These are phyloP conservation scores for Crypturellus tataupa DNA, from an alignment of 2,797 vertebrate genomes.

Conservation along the genomic window DNA sequence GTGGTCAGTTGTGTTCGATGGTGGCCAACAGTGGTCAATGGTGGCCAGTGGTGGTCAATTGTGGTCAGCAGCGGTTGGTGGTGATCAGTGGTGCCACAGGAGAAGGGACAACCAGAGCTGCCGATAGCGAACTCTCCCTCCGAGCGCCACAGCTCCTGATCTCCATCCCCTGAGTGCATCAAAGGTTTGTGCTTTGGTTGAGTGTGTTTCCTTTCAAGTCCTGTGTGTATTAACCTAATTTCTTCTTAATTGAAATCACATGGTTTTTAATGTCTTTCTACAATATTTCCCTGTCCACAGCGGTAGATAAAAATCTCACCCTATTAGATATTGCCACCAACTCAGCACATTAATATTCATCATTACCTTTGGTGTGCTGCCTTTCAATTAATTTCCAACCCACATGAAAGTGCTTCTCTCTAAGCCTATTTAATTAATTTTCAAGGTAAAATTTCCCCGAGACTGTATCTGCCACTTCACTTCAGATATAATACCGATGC, in stretches of 20 bases:
- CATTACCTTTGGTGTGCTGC: slow-evolving; percentile 14
- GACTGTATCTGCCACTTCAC: slow-evolving; percentile 12
- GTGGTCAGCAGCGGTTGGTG: no score
- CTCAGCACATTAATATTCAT: slow-evolving; percentile 43
- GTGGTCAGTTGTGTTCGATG: no score
- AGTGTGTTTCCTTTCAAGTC: fast-evolving
- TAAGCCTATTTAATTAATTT: slow-evolving; percentile 47
- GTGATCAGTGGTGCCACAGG: background rate
- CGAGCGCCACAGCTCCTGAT: fast-evolving
- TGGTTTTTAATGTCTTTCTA: background rate
- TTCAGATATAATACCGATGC: background rate
- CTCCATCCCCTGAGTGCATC: fast-evolving
- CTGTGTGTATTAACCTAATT: background rate
- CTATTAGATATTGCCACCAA: background rate
- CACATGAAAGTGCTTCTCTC: slow-evolving; percentile 13
- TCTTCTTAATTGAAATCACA: background rate
- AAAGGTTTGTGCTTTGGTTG: background rate
- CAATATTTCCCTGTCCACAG: background rate
- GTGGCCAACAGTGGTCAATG: background rate
- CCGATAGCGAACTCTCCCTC: background rate
- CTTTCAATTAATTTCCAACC: slow-evolving; percentile 50
- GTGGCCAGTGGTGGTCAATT: no score
- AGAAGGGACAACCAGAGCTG: fast-evolving
- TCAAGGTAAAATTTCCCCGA: slow-evolving; percentile 13
- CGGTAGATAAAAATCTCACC: background rate